Percentiles rank a stretch among this genome's conserved stretches.
Evolutionary conservation across 2,888 invertebrate genomes (phyloP).

Genomic region (Diadromus collaris): DNA sequence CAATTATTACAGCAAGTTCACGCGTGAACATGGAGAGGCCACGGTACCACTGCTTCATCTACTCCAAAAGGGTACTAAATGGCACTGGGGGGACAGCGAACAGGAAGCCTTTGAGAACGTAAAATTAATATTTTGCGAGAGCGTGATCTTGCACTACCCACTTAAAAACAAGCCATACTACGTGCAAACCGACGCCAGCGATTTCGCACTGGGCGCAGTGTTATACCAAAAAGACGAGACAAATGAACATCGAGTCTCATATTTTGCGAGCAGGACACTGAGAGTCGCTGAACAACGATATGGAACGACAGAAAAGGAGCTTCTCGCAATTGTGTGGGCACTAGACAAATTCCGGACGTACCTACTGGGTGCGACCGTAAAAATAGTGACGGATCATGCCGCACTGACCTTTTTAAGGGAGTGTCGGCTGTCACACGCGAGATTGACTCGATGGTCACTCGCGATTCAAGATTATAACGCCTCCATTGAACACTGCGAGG

Average conservation of each 20-base stretch:
- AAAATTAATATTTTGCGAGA: slow-evolving; percentile 1
- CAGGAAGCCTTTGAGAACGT: background rate
- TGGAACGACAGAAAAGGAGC: too few relatives aligned
- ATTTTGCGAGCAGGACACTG: background rate
- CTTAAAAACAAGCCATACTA: background rate
- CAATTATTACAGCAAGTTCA: too few relatives aligned
- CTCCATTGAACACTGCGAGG: background rate
- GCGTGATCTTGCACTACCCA: background rate
- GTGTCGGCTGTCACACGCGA: background rate
- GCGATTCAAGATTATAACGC: background rate
- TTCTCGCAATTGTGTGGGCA: too few relatives aligned
- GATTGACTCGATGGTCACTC: background rate
- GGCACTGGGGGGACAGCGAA: background rate
- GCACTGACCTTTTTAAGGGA: too few relatives aligned
- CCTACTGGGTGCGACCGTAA: background rate
- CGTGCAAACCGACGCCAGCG: background rate
- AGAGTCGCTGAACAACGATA: background rate
- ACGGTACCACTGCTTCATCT: background rate
- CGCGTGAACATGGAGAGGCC: too few relatives aligned
- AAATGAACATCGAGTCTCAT: background rate
- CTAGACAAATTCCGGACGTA: background rate
- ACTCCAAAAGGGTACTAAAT: background rate
- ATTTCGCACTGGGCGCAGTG: background rate
- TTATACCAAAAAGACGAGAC: background rate
- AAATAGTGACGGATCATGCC: background rate